These are phyloP conservation scores for Bombus vancouverensis DNA, from an alignment of 1,140 invertebrate species.

Conservation along the genomic window DNA sequence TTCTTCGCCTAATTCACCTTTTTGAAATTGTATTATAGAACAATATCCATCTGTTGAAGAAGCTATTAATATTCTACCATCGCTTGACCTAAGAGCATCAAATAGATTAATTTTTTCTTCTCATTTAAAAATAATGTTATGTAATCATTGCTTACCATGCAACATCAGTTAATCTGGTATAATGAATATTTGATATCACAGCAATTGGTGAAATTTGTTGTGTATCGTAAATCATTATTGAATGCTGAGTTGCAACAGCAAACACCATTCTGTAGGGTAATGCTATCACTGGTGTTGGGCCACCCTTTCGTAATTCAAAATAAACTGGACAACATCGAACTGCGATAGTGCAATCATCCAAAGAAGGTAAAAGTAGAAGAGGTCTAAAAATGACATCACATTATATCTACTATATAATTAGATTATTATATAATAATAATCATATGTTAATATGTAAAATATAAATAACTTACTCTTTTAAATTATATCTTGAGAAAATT, in stretches of 20 bases:
- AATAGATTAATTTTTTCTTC: slow-evolving; percentile 18
- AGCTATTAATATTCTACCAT: slow-evolving; percentile 91
- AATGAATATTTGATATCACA: slow-evolving; percentile 95
- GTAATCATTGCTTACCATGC: slow-evolving; percentile 86
- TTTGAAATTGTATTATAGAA: slow-evolving; percentile 93
- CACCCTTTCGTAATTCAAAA: slow-evolving; percentile 86
- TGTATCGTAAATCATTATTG: slow-evolving; percentile 95
- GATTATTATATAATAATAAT: too few relatives aligned
- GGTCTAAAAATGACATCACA: slow-evolving; percentile 85
- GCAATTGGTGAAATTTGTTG: slow-evolving; percentile 94
- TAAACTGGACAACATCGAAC: slow-evolving; percentile 91
- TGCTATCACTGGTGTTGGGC: slow-evolving; percentile 83
- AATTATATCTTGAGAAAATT: slow-evolving; percentile 89
- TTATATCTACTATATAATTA: slow-evolving; percentile 1
- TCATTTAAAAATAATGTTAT: slow-evolving; percentile 4
- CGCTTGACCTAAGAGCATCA: slow-evolving; percentile 86
- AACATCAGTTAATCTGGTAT: slow-evolving; percentile 95
- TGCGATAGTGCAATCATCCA: slow-evolving; percentile 90
- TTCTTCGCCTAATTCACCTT: slow-evolving; percentile 90
- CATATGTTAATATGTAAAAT: neutral
- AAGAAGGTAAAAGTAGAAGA: slow-evolving; percentile 90
- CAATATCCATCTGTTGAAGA: slow-evolving; percentile 98
- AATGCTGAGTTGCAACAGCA: slow-evolving; percentile 94
- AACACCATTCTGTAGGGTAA: slow-evolving; percentile 94
- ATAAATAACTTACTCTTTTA: slow-evolving; percentile 86